Evolutionary conservation across 1,140 invertebrate species (phyloP), one percentile per base, ranked within the genome.

Genomic region (Cotesia vestalis): DNA sequence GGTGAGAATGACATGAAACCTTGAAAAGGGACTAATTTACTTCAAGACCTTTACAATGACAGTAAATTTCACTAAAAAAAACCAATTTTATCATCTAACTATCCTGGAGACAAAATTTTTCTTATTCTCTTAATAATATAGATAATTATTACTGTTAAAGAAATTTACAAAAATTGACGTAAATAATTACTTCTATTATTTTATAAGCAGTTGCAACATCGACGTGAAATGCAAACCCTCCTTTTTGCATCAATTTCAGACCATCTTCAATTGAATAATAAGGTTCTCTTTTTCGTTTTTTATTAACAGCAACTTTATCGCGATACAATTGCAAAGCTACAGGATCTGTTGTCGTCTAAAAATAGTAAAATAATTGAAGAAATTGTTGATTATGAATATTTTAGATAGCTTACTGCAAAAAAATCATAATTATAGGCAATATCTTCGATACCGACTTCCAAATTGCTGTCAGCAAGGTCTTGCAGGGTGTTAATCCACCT

Each of bases 381-480:
- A 20, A 6, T 57, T 14, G 35, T 35, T 17, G n/a, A 35, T n/a
- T n/a, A 52, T 52, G 14, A 46, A 9, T n/a, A n/a, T 57, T 4
- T 20, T 36, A 9, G 59, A 14, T 1, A 38, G 3, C 78, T 75
- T 79, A 92, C 91, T 80, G 85, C 84, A 76, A 93, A 91, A 81
- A 87, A 91, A 75, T 92, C 89, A 46, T 83, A 85, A 71, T 89
- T 89, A 75, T 92, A 93, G 1, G 88, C 77, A 36, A 90, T 88
- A 76, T 92, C 89, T 78, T 92, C 90, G 12, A 89, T 85, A 17
- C 90, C 91, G 38, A 90, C 84, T 59, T 88, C 85, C 46, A 93
- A 76, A n/a, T 89, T 85, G 68, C 91, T 93, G 9, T 90, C 79
- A 4, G 89, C 72, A 46, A 93, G 78, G 79, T 93, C 91, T 9